Evolutionary conservation across 2,888 invertebrate genomes (phyloP).

Genomic region (Sepiola atlantica): DNA sequence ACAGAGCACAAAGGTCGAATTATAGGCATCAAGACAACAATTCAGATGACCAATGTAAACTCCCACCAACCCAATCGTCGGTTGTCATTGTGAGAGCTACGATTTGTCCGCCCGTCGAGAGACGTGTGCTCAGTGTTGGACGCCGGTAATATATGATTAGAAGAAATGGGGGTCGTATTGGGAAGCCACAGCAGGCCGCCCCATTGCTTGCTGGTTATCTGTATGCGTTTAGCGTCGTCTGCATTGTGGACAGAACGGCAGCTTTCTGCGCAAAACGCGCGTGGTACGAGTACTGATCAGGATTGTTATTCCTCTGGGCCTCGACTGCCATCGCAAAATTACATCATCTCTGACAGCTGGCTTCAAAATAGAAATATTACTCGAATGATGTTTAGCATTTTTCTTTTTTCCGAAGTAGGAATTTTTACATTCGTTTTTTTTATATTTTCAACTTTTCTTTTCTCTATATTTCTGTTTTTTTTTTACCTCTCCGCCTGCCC

Average conservation of each 20-base stretch:
- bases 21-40: neutral
- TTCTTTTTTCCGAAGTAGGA: too few relatives aligned
- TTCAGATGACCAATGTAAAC: neutral
- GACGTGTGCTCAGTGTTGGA: neutral
- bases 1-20: neutral
- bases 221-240: neutral
- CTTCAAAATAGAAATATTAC: slow-evolving; percentile 14
- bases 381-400: neutral
- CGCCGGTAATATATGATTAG: neutral
- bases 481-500: too few relatives aligned
- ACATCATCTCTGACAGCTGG: neutral
- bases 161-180: neutral
- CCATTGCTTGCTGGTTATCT: neutral
- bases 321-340: neutral
- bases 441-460: neutral
- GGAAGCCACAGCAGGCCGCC: neutral
- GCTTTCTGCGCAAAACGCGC: neutral
- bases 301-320: neutral
- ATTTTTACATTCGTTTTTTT: too few relatives aligned
- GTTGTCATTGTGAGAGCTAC: neutral
- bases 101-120: neutral
- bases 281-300: neutral
- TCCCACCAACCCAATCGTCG: neutral
- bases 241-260: neutral
- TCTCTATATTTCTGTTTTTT: neutral